phyloP scores from a whole-genome alignment of 1,140 invertebrate species.

The Drosophila seguyi region DNA sequence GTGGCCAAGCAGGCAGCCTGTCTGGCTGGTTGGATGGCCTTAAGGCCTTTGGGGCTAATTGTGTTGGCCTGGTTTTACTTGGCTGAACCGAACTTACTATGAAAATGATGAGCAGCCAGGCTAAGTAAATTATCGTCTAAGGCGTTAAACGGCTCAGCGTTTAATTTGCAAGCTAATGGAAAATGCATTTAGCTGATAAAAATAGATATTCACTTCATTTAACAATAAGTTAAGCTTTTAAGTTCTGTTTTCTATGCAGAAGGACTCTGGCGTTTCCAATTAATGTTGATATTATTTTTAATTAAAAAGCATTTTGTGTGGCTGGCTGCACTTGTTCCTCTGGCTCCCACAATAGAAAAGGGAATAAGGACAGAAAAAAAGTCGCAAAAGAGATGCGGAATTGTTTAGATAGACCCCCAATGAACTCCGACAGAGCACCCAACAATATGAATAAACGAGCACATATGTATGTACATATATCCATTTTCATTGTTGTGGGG shows the following conservation, averaged over 20 bases:
- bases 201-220: constrained; percentile 15
- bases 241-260: neutral
- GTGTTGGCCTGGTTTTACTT: constrained; percentile 44
- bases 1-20: constrained; percentile 21
- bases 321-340: constrained; percentile 37
- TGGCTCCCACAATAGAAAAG: constrained; percentile 1
- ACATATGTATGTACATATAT: neutral
- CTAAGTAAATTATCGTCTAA: constrained; percentile 9
- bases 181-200: constrained; percentile 13
- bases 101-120: constrained; percentile 5
- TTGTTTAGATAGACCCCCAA: constrained; percentile 61
- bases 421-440: neutral
- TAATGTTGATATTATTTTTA: constrained; percentile 77
- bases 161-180: constrained; percentile 17
- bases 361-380: constrained; percentile 4
- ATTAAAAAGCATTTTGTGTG: constrained; percentile 67
- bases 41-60: constrained; percentile 43
- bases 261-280: constrained; percentile 23
- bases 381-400: constrained; percentile 9
- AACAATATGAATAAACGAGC: constrained; percentile 14
- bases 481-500: neutral
- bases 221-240: constrained; percentile 22
- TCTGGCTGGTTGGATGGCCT: constrained; percentile 23
- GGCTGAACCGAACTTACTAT: constrained; percentile 18
- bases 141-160: no score